Conservation (phyloP, 2,113 vertebrate genomes). For the Gobio gobio region DNA sequence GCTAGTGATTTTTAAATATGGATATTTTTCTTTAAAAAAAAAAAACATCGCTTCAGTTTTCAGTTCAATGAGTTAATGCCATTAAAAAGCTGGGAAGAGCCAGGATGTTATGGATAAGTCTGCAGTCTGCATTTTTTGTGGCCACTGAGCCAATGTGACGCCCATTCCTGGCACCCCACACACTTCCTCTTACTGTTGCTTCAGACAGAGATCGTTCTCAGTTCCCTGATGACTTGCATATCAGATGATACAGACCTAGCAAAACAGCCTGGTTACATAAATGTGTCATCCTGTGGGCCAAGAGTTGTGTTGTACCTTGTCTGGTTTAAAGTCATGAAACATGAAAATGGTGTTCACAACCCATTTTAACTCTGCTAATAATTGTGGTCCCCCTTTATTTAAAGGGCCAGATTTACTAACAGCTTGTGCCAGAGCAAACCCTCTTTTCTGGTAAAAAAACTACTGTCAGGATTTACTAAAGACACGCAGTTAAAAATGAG, state of each 20-base stretch:
- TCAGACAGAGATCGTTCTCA: constrained; percentile 10
- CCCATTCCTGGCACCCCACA: constrained; percentile 15
- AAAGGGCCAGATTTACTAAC: too few relatives aligned
- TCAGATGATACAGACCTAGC: constrained; percentile 23
- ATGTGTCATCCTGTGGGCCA: neutral
- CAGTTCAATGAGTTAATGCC: too few relatives aligned
- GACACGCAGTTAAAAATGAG: too few relatives aligned
- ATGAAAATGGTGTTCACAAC: neutral
- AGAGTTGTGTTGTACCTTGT: neutral
- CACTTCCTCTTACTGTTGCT: constrained; percentile 7
- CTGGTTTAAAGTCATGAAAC: neutral
- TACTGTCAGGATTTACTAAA: too few relatives aligned
- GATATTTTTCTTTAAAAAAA: too few relatives aligned
- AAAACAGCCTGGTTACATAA: constrained; percentile 11
- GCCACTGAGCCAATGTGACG: neutral
- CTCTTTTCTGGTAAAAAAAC: too few relatives aligned
- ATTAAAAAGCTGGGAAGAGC: too few relatives aligned
- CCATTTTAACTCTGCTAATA: neutral
- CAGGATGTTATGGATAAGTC: too few relatives aligned
- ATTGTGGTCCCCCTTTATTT: too few relatives aligned
- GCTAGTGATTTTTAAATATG: too few relatives aligned
- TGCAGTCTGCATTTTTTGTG: neutral
- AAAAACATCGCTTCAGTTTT: too few relatives aligned
- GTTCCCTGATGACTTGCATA: constrained; percentile 20
- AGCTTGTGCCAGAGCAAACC: too few relatives aligned